These are phyloP conservation scores for Antedon mediterranea DNA, from an alignment of 53 echinoderm and acorn worm genomes.

Conservation along the genomic window DNA sequence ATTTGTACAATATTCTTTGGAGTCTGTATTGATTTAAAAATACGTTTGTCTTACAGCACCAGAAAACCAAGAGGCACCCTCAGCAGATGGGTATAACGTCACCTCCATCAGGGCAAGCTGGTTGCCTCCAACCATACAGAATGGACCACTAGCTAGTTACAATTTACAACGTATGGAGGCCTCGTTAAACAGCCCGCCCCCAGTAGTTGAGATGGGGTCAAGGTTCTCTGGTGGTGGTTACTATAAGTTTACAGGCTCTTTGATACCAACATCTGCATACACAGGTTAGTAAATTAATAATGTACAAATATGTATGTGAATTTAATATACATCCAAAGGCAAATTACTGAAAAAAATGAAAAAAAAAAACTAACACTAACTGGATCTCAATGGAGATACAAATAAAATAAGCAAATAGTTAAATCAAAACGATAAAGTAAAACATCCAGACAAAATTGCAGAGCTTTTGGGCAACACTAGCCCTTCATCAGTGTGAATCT, in stretches of 20 bases:
- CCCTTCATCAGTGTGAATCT: no score
- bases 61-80: conserved; percentile 38
- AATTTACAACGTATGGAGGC: conserved; percentile 42
- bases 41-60: conserved; percentile 44
- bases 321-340: no score
- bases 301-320: no score
- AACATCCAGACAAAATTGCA: no score
- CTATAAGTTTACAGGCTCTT: conserved; percentile 47
- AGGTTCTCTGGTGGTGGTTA: conserved; percentile 91
- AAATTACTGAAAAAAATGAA: no score
- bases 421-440: no score
- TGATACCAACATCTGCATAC: conserved; percentile 69
- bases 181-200: conserved; percentile 56
- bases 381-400: no score
- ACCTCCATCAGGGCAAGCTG: conserved; percentile 62
- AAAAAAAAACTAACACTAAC: no score
- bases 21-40: no score
- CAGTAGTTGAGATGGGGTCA: conserved; percentile 71
- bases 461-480: no score
- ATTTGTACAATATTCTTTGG: no score
- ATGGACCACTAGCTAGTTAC: conserved; percentile 89
- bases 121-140: conserved; percentile 67
- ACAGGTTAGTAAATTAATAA: conserved; percentile 47
- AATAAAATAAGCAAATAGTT: no score
- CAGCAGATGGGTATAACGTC: conserved; percentile 70